phyloP scores from a whole-genome alignment of 2,113 vertebrate genomes.

The Larimichthys crocea region DNA sequence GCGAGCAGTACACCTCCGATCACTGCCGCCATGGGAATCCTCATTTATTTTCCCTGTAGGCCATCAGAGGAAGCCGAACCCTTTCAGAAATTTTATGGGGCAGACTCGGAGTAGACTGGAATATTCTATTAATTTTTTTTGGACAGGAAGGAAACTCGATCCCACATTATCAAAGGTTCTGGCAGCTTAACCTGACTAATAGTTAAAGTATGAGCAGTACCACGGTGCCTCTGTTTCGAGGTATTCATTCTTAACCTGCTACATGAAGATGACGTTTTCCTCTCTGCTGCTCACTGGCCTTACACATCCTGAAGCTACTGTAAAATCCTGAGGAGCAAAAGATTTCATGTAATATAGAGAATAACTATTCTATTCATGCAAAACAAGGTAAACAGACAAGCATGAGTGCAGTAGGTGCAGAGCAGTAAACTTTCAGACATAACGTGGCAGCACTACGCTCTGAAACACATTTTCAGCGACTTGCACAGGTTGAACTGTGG shows the following conservation, averaged over 20 bases:
- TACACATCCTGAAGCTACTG: not conserved
- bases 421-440: too few species aligned
- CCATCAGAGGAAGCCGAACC: conserved; percentile 31
- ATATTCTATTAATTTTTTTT: conserved; percentile 52
- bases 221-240: conserved; percentile 2
- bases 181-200: conserved; percentile 51
- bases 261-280: not conserved
- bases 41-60: conserved; percentile 40
- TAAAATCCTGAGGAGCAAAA: not conserved
- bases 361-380: not conserved
- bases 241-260: not conserved
- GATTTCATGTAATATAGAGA: too few species aligned
- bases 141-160: conserved; percentile 39
- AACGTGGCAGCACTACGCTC: too few species aligned
- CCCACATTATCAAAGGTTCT: conserved; percentile 50
- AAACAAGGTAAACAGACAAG: not conserved
- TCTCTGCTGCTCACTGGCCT: not conserved
- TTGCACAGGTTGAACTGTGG: too few species aligned
- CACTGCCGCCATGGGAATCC: conserved; percentile 11
- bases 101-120: conserved; percentile 21
- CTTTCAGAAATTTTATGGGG: conserved; percentile 46
- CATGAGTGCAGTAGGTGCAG: not conserved
- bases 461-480: too few species aligned
- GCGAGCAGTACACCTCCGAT: not conserved
- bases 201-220: conserved; percentile 32